Conservation (phyloP, 2,888 invertebrate species). For the Caenorhabditis sulstoni region DNA sequence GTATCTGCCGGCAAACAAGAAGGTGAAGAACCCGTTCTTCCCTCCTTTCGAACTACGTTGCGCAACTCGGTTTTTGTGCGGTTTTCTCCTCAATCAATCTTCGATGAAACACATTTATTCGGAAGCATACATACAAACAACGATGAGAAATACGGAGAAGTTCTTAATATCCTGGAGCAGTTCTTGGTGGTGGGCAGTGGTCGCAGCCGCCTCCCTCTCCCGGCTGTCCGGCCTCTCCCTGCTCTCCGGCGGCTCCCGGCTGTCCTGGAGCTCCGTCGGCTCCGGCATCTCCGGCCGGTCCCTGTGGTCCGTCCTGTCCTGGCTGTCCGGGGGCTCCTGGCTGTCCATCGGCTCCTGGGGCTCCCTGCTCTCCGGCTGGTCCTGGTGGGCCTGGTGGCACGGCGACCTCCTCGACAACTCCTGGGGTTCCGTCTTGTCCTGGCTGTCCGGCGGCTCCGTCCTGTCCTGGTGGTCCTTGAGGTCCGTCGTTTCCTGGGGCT, state of each 20-base stretch:
- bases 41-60: slow-evolving; percentile 7
- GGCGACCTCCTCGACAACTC: slow-evolving; percentile 66
- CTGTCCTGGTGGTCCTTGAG: slow-evolving; percentile 70
- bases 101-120: slow-evolving; percentile 13
- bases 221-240: slow-evolving; percentile 65
- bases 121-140: slow-evolving; percentile 54
- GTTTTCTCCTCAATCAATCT: not conserved
- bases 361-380: slow-evolving; percentile 67
- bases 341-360: slow-evolving; percentile 65
- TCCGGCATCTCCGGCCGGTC: slow-evolving; percentile 65
- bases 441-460: slow-evolving; percentile 68
- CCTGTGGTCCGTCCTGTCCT: slow-evolving; percentile 67
- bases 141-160: slow-evolving; percentile 5
- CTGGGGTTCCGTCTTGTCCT: slow-evolving; percentile 70
- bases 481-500: slow-evolving; percentile 68
- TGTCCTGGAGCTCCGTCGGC: slow-evolving; percentile 66
- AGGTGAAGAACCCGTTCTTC: slow-evolving; percentile 44
- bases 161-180: slow-evolving; percentile 71
- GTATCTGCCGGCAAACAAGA: not conserved
- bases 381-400: slow-evolving; percentile 67
- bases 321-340: slow-evolving; percentile 66
- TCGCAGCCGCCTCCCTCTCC: slow-evolving; percentile 70
- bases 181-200: slow-evolving; percentile 72
- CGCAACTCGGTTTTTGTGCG: slow-evolving; percentile 41
- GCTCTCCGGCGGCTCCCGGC: slow-evolving; percentile 63